A percentile compares a stretch with the other conserved stretches of the same genome.
phyloP scores from a whole-genome alignment of 2,797 vertebrate genomes.

The Pseudocheirus occidentalis region DNA sequence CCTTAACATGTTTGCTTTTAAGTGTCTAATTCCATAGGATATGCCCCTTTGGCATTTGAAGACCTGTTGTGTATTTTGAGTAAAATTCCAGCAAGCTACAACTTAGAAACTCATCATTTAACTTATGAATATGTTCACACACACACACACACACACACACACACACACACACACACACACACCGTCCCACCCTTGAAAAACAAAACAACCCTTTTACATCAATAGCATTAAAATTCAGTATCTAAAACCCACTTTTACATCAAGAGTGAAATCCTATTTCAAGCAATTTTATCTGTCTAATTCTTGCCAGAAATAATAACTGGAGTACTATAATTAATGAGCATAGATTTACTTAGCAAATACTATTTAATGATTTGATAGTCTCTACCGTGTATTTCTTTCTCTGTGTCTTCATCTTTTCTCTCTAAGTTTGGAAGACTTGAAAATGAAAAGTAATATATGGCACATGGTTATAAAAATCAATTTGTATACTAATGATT shows the following conservation, averaged over 20 bases:
- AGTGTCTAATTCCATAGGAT: no score
- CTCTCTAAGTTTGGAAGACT: neutral
- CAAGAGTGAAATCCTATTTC: neutral
- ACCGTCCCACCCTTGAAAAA: no score
- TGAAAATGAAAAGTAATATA: neutral
- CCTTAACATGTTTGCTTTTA: no score
- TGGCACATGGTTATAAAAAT: neutral
- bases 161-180: rapidly evolving
- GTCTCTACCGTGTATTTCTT: neutral
- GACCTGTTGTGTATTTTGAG: neutral
- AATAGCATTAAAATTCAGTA: neutral
- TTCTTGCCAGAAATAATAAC: neutral
- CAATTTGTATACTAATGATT: neutral
- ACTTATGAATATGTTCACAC: neutral
- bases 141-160: rapidly evolving
- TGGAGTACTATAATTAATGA: neutral
- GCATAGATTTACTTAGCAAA: neutral
- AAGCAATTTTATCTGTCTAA: neutral
- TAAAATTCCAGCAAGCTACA: neutral
- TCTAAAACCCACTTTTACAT: neutral
- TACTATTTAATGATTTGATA: neutral
- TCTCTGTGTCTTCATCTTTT: neutral
- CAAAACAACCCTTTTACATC: neutral
- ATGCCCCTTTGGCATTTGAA: neutral
- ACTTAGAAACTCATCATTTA: neutral